Evolutionary conservation across 2,888 invertebrate genomes (phyloP).

Genomic region (Cosmopolites sordidus): DNA sequence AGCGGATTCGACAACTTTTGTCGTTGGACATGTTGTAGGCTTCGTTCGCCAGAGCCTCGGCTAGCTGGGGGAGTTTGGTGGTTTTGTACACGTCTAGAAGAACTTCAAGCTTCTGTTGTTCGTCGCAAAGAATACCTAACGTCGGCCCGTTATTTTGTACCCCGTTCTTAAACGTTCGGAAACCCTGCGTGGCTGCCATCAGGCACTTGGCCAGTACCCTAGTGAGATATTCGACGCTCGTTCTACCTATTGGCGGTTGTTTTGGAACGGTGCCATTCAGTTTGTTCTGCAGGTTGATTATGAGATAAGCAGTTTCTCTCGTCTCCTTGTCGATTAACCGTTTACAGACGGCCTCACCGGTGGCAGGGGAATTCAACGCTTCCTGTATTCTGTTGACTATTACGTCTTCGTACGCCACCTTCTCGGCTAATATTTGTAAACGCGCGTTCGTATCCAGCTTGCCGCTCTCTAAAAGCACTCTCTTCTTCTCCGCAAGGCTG

Average conservation of each 20-base stretch:
- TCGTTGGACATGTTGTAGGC: slow-evolving; percentile 59
- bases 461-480: slow-evolving; percentile 61
- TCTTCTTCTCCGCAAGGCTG: slow-evolving; percentile 65
- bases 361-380: slow-evolving; percentile 49
- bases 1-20: slow-evolving; percentile 47
- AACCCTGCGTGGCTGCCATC: slow-evolving; percentile 26
- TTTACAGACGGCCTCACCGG: slow-evolving; percentile 51
- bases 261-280: slow-evolving; percentile 53
- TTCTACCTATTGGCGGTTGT: slow-evolving; percentile 46
- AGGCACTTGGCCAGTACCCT: slow-evolving; percentile 71
- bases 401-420: slow-evolving; percentile 75
- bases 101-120: slow-evolving; percentile 37
- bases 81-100: slow-evolving; percentile 56
- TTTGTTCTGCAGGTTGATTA: slow-evolving; percentile 66
- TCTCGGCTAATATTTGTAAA: slow-evolving; percentile 70
- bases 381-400: slow-evolving; percentile 59
- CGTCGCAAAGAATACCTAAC: slow-evolving; percentile 35
- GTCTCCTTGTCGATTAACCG: slow-evolving; percentile 65
- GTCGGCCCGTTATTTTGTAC: slow-evolving; percentile 34
- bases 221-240: slow-evolving; percentile 66
- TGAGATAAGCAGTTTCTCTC: slow-evolving; percentile 71
- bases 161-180: slow-evolving; percentile 48
- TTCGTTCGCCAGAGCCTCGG: slow-evolving; percentile 59
- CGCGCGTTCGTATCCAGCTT: slow-evolving; percentile 65
- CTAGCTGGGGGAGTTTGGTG: slow-evolving; percentile 65